Percentiles rank a stretch among this genome's conserved stretches.
Conservation (phyloP, 2,797 vertebrate species). For the Meda fulgida region DNA sequence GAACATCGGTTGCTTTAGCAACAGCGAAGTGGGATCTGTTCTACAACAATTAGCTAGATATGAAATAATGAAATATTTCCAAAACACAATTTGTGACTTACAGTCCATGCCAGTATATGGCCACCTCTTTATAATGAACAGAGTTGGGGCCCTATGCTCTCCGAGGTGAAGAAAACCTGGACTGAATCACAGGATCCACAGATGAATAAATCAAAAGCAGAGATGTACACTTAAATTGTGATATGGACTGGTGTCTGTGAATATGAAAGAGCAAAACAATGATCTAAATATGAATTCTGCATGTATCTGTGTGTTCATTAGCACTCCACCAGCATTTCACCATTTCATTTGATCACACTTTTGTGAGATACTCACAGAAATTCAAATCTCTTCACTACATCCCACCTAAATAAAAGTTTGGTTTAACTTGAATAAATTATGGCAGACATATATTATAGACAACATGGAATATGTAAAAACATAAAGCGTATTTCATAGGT, state of each 20-base stretch:
- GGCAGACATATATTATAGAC: not conserved
- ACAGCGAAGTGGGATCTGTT: not conserved
- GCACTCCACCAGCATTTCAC: not conserved
- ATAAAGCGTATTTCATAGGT: not conserved
- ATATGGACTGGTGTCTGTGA: not conserved
- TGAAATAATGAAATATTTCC: not conserved
- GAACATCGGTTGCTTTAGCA: constrained; percentile 24
- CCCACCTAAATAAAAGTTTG: not conserved
- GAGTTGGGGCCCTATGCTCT: not conserved
- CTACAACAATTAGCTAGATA: not conserved
- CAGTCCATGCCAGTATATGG: not conserved
- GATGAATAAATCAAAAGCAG: not conserved
- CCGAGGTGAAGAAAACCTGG: not conserved
- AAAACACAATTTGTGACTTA: not conserved
- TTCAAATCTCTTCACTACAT: not conserved
- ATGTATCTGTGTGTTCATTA: not conserved
- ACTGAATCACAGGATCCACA: not conserved
- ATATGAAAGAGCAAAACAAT: not conserved
- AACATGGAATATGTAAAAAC: not conserved
- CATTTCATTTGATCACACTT: not conserved
- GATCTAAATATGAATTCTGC: not conserved
- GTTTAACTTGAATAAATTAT: not conserved
- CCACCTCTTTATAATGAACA: not conserved
- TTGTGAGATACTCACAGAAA: not conserved
- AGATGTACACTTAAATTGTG: not conserved